phyloP scores from a whole-genome alignment of 2,113 vertebrate species.

The Gambusia holbrooki region DNA sequence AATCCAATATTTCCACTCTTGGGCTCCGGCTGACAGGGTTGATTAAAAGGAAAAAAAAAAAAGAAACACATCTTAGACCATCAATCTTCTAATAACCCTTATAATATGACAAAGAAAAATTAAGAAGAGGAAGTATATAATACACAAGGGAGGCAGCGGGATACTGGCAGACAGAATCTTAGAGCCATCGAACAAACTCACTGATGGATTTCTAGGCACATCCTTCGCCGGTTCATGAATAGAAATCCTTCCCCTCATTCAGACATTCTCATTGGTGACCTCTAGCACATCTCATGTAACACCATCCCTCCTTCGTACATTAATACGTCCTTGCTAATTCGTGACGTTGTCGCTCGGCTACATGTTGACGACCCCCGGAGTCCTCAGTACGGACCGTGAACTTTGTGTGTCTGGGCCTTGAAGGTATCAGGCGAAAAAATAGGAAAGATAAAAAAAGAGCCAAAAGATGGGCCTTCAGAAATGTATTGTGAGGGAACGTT shows the following conservation, averaged over 20 bases:
- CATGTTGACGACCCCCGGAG: background rate
- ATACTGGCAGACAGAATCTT: slow-evolving; percentile 14
- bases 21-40: slow-evolving; percentile 50
- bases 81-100: slow-evolving; percentile 65
- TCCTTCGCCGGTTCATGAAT: slow-evolving; percentile 1
- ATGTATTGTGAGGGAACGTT: slow-evolving; percentile 29
- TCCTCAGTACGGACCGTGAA: background rate
- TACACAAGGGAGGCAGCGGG: slow-evolving; percentile 14
- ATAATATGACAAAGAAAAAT: slow-evolving; percentile 29
- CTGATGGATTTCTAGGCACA: slow-evolving; percentile 48
- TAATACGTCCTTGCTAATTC: background rate
- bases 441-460: slow-evolving; percentile 8
- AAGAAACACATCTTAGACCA: slow-evolving; percentile 37
- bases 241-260: slow-evolving; percentile 3
- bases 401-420: slow-evolving; percentile 27
- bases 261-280: slow-evolving; percentile 20
- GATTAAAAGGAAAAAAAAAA: slow-evolving; percentile 26
- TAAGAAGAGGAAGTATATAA: background rate
- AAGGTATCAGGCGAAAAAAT: slow-evolving; percentile 2
- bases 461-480: slow-evolving; percentile 21
- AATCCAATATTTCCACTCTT: slow-evolving; percentile 50
- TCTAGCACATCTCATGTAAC: background rate
- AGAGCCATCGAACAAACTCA: slow-evolving; percentile 46
- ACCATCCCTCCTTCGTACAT: background rate
- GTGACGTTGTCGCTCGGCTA: background rate